Evolutionary conservation across 1,140 invertebrate species (phyloP).

Genomic region (Grapholita molesta): DNA sequence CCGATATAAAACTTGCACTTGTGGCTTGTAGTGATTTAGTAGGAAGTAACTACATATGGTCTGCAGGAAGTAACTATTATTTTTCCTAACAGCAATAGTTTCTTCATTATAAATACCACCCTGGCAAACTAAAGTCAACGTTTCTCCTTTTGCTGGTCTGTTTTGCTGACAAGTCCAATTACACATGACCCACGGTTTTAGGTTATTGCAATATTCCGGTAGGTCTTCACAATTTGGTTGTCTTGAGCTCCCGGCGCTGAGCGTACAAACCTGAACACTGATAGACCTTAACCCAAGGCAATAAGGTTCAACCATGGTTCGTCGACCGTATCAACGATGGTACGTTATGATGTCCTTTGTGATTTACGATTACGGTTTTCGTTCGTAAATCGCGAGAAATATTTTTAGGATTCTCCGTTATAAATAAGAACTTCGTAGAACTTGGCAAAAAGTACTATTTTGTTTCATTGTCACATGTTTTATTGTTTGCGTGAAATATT

Average conservation of each 20-base stretch:
- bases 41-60: too few relatives aligned
- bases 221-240: neutral
- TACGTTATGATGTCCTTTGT: constrained; percentile 35
- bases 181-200: neutral
- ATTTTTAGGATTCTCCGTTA: neutral
- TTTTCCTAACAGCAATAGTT: too few relatives aligned
- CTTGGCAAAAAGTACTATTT: neutral
- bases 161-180: neutral
- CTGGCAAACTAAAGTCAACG: neutral
- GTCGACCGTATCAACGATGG: constrained; percentile 22
- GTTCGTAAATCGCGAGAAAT: constrained; percentile 1
- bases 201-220: neutral
- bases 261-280: neutral
- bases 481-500: neutral
- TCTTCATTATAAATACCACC: neutral
- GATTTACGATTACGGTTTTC: constrained; percentile 38
- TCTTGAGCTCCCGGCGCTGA: neutral
- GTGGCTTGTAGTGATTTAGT: too few relatives aligned
- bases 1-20: too few relatives aligned
- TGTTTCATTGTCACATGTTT: constrained; percentile 20
- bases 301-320: neutral
- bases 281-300: neutral
- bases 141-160: neutral
- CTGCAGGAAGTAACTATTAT: too few relatives aligned
- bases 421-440: constrained; percentile 8